Evolutionary conservation across 2,888 invertebrate species (phyloP), one percentile per base, ranked within the genome.

Genomic region (Pseudanteris insignis): DNA sequence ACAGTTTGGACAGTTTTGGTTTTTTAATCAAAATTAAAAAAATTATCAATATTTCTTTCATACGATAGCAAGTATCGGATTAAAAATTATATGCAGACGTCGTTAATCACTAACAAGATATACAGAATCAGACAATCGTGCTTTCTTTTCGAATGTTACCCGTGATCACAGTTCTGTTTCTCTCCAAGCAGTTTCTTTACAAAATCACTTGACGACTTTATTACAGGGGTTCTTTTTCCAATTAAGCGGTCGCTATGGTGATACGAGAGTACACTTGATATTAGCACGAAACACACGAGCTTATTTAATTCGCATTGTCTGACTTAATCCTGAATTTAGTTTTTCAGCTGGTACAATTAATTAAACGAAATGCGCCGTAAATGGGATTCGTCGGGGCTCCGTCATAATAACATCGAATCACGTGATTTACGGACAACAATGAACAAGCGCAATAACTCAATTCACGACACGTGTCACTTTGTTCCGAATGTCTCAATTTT

Each of bases 241-340:
- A 75, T 74, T 74, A 74, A 75, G 69, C 70, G 70, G 75, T 73
- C 73, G 73, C 75, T 74, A 75, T 75, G 75, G 74, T 66, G 74
- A 75, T 74, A 59, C 59, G 57, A 65, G 65, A 66, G 67, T 59
- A 58, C 66, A 68, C 59, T 60, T 50, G 36, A 53, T 55, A 47
- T 43, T 38, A 51, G 55, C 47, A 55, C 18, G 54, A 54, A 36
- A 47, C 41, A 59, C 50, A 30, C 46, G 46, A 51, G 53, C 41
- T 59, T 53, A 51, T 59, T 53, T 59, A 51, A 53, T 59, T 47
- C 37, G 30, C 29, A 46, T 53, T 59, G 51, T 53, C 41, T 41
- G 51, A 37, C 29, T 46, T 40, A 47, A 47, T 37, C 11, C 34
- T 33, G 34, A 37, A 38, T 58, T 21, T 21, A 3, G 21, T 7